These are phyloP conservation scores for Eciton burchellii DNA, from an alignment of 1,140 invertebrate genomes.

Conservation along the genomic window DNA sequence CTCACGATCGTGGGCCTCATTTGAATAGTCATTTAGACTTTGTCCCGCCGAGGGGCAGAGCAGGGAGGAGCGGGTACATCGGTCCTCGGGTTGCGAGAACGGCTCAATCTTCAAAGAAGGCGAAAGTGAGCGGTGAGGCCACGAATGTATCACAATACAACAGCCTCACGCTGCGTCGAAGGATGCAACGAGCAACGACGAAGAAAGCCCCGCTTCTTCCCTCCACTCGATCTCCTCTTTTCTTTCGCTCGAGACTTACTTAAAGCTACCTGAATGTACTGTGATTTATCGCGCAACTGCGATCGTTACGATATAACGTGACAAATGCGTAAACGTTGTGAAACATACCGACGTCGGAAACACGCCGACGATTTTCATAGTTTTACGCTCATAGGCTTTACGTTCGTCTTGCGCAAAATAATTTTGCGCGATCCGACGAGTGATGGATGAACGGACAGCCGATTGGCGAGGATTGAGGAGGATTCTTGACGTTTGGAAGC, in stretches of 20 bases:
- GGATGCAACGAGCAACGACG: slow-evolving; percentile 45
- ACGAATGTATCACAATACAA: slow-evolving; percentile 58
- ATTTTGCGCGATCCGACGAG: neutral
- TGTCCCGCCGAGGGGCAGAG: neutral
- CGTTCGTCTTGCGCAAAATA: neutral
- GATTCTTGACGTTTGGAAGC: neutral
- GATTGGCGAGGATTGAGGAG: slow-evolving; percentile 5
- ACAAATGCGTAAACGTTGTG: neutral
- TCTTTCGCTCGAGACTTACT: neutral
- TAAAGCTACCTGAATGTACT: slow-evolving; percentile 32
- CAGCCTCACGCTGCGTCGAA: slow-evolving; percentile 48
- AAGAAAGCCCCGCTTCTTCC: neutral
- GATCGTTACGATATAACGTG: slow-evolving; percentile 35
- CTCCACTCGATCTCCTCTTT: slow-evolving; percentile 15
- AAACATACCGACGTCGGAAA: slow-evolving; percentile 39
- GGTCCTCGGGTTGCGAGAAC: slow-evolving; percentile 40
- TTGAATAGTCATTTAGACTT: slow-evolving; percentile 73
- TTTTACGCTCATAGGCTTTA: slow-evolving; percentile 20
- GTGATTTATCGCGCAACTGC: slow-evolving; percentile 30
- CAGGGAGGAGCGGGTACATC: slow-evolving; percentile 19
- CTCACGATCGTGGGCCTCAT: slow-evolving; percentile 61
- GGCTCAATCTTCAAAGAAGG: slow-evolving; percentile 59
- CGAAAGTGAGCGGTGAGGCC: slow-evolving; percentile 61
- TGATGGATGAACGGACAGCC: neutral
- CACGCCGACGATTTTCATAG: slow-evolving; percentile 18